These are phyloP conservation scores for Phoenoteleia sp. DNA, from an alignment of 2,888 invertebrate species.

Conservation along the genomic window DNA sequence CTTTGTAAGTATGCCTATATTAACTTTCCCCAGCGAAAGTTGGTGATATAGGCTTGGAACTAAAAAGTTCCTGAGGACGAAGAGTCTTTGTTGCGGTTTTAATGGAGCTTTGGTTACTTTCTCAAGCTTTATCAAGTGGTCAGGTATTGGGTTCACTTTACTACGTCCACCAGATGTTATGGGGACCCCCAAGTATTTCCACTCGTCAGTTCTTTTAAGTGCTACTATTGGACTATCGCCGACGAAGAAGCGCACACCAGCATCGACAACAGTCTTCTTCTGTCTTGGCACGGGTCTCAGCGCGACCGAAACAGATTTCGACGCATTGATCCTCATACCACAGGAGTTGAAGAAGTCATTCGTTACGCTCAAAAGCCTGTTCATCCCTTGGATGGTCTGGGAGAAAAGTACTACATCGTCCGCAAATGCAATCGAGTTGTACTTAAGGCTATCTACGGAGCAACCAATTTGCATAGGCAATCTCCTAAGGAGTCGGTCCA, in stretches of 20 bases:
- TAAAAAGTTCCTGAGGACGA: conserved; percentile 81
- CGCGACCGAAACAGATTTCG: conserved; percentile 71
- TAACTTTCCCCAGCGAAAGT: conserved; percentile 74
- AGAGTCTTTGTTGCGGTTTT: conserved; percentile 79
- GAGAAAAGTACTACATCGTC: conserved; percentile 63
- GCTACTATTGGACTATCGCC: not conserved
- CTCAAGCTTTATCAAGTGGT: not conserved
- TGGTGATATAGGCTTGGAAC: conserved; percentile 83
- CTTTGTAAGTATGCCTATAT: not conserved
- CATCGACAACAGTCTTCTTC: conserved; percentile 61
- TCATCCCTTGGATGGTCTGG: conserved; percentile 74
- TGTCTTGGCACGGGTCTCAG: conserved; percentile 27
- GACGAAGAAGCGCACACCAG: not conserved
- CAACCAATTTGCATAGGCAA: conserved; percentile 67
- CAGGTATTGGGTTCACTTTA: conserved; percentile 9
- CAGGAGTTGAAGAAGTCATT: conserved; percentile 57
- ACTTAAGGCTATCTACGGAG: not conserved
- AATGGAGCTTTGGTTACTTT: not conserved
- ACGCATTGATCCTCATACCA: conserved; percentile 75
- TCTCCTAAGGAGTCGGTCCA: conserved; percentile 38
- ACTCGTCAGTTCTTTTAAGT: conserved; percentile 27
- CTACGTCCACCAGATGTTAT: conserved; percentile 46
- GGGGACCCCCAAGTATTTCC: conserved; percentile 32
- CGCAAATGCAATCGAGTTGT: conserved; percentile 52
- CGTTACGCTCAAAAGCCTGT: conserved; percentile 74